Base-by-base conservation (phyloP, 2,888 invertebrate genomes). In the Pristionchus maxplancki region DNA sequence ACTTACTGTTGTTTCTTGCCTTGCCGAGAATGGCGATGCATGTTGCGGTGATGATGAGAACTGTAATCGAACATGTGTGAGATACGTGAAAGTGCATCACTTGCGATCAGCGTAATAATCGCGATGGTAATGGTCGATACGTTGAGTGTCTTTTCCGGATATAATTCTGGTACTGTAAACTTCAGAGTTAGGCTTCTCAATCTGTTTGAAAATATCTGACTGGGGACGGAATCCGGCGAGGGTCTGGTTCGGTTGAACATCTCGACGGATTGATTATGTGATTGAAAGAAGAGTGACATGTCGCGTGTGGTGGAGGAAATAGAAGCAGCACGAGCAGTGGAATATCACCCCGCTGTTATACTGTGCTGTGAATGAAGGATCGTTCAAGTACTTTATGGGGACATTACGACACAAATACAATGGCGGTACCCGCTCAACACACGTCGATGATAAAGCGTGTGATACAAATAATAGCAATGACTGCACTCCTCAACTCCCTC, bases 121-220 rank as follows among this genome's bases (percentile, higher is more conserved):
- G 44, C 82, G 20, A 34, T 48, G 37, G 50, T 24, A 15, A 50
- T 83, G 11, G 15, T 15, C 24, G 15, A 24, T 34, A 37, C 31
- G 34, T 44, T 53, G 5, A 83, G 1, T 13, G 53, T 53, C 37
- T 83, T 83, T 28, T 53, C 82, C 34, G 82, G 82, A 83, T 53
- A 83, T 34, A 83, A 53, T 53, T 83, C 82, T 31, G 82, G 82
- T 31, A 83, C 82, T 83, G 50, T 24, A 24, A 37, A 15, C 28
- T 40, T 48, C 37, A 24, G 13, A 17, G 31, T 9, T 34, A 48
- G 24, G 4, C 31, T n/a, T 20, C 34, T 78, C 28, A 37, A 8
- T 37, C n/a, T n/a, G n/a, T n/a, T n/a, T n/a, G n/a, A n/a, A n/a
- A 20, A 1, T 31, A 31, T 20, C 82, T 83, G 0, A 83, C 82